These are phyloP conservation scores for Nomia melanderi DNA, from an alignment of 1,140 invertebrate genomes.

Conservation along the genomic window DNA sequence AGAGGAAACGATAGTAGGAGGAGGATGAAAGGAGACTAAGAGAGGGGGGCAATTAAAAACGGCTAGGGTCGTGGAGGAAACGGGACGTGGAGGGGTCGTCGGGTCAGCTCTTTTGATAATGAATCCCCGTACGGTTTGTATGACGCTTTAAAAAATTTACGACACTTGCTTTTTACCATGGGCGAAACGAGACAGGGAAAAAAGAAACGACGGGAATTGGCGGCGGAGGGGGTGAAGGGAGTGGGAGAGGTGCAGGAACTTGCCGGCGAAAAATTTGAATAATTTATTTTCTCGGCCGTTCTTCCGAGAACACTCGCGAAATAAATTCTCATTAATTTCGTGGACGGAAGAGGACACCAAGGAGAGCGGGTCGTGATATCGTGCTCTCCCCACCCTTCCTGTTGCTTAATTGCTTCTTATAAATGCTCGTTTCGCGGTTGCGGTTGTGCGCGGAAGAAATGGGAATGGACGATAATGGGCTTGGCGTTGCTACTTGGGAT, in stretches of 20 bases:
- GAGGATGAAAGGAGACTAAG: too few species aligned
- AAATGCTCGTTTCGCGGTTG: too few species aligned
- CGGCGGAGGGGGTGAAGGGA: not conserved
- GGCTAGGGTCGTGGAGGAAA: too few species aligned
- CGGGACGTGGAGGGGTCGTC: too few species aligned
- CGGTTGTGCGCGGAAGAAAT: not conserved
- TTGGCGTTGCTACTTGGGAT: too few species aligned
- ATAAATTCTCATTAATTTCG: constrained; percentile 29
- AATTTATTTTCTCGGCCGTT: constrained; percentile 24
- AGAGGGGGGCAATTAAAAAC: constrained; percentile 3
- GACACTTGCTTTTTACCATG: constrained; percentile 1
- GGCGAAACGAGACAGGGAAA: not conserved
- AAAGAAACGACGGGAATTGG: too few species aligned
- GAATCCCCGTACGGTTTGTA: constrained; percentile 2
- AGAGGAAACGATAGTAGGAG: too few species aligned
- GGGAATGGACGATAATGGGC: not conserved
- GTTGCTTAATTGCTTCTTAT: not conserved
- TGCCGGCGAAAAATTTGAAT: constrained; percentile 23
- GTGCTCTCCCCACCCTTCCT: too few species aligned
- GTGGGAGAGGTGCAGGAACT: not conserved
- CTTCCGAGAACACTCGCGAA: constrained; percentile 8
- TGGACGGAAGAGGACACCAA: not conserved
- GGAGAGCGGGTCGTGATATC: too few species aligned
- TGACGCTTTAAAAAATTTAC: constrained; percentile 32
- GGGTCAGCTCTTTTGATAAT: constrained; percentile 31